Evolutionary conservation across 2,888 invertebrate genomes (phyloP).

Genomic region (Folsomia candida): DNA sequence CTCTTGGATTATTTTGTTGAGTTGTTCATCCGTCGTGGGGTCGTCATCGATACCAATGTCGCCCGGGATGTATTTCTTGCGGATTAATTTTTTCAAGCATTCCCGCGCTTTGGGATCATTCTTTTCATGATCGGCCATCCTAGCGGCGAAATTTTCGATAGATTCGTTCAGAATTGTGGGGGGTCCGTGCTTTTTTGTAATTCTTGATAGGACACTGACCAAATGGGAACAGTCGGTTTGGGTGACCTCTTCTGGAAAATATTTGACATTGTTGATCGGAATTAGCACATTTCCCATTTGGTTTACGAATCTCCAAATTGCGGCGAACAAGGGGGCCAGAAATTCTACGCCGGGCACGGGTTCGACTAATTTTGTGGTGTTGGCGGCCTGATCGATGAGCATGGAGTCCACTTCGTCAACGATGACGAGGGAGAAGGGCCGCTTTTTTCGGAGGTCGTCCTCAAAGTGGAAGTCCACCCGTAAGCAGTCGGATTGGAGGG

Average conservation of each 20-base stretch:
- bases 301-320: neutral
- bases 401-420: constrained; percentile 1
- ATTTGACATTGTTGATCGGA: neutral
- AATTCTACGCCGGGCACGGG: neutral
- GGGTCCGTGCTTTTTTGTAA: neutral
- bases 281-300: neutral
- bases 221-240: neutral
- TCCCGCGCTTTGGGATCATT: neutral
- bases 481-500: neutral
- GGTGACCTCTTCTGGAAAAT: neutral
- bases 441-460: neutral
- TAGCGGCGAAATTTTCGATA: neutral
- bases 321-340: neutral
- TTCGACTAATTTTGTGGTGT: neutral
- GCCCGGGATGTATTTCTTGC: too few relatives aligned
- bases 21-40: too few relatives aligned
- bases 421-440: neutral
- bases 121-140: neutral
- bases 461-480: neutral
- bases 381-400: neutral
- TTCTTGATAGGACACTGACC: neutral
- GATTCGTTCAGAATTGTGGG: neutral
- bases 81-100: neutral
- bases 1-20: neutral
- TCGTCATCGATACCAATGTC: too few relatives aligned